phyloP scores from a whole-genome alignment of 2,113 vertebrate genomes.

The Thoracochromis brauschi region DNA sequence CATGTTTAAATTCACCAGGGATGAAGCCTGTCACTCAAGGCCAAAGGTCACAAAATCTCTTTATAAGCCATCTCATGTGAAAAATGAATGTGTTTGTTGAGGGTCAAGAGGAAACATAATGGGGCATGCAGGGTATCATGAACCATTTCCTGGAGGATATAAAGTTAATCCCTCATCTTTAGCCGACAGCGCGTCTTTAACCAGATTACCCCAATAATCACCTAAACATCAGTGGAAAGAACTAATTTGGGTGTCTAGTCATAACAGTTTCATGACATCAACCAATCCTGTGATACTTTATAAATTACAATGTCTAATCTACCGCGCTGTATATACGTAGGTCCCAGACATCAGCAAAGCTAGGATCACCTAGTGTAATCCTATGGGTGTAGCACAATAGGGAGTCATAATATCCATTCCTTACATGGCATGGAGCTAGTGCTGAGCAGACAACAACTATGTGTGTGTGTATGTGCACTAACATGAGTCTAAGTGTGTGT shows the following conservation, averaged over 20 bases:
- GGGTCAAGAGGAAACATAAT: neutral
- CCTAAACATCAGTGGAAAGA: slow-evolving; percentile 1
- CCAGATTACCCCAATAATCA: slow-evolving; percentile 53
- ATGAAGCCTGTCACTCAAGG: neutral
- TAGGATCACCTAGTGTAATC: slow-evolving; percentile 59
- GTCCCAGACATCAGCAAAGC: slow-evolving; percentile 44
- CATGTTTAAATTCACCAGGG: slow-evolving; percentile 24
- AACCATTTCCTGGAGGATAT: slow-evolving; percentile 37
- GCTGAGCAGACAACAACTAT: slow-evolving; percentile 1
- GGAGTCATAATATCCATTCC: slow-evolving; percentile 43
- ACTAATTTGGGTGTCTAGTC: slow-evolving; percentile 16
- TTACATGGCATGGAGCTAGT: slow-evolving; percentile 30
- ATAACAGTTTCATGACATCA: slow-evolving; percentile 13
- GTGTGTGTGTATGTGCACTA: neutral
- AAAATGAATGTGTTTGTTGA: neutral
- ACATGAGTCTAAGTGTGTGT: neutral
- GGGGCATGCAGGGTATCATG: slow-evolving; percentile 14
- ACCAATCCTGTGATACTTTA: slow-evolving; percentile 4
- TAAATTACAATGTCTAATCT: slow-evolving; percentile 35
- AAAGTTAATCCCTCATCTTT: slow-evolving; percentile 51
- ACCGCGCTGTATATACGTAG: neutral
- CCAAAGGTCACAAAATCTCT: slow-evolving; percentile 42
- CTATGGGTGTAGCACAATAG: slow-evolving; percentile 25
- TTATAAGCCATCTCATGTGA: slow-evolving; percentile 23
- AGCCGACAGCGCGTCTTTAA: slow-evolving; percentile 38